Conservation (phyloP, 2,888 invertebrate genomes). For the Mimachlamys varia region DNA sequence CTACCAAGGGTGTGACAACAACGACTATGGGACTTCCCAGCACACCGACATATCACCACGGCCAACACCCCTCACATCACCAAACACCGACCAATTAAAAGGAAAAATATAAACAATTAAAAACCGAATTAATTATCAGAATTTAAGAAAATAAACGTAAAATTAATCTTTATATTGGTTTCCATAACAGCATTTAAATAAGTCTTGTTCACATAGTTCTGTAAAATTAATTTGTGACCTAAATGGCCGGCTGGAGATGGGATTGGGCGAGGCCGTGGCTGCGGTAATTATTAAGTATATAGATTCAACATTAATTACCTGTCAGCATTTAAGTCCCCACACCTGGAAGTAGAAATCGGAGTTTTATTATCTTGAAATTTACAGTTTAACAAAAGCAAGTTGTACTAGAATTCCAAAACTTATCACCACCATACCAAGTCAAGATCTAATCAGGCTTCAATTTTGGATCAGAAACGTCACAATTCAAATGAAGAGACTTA, state of each 20-base stretch:
- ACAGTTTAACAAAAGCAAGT: neutral
- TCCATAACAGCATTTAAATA: neutral
- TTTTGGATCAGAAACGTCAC: neutral
- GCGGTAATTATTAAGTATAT: conserved; percentile 23
- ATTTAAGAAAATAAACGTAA: neutral
- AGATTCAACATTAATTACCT: conserved; percentile 50
- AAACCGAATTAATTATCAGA: neutral
- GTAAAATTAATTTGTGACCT: neutral
- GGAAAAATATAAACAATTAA: neutral
- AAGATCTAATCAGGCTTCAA: neutral
- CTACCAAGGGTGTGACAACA: conserved; percentile 28
- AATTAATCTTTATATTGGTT: neutral
- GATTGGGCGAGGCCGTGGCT: neutral
- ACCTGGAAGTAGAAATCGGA: conserved; percentile 51
- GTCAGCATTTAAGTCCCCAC: conserved; percentile 55
- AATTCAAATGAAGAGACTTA: neutral
- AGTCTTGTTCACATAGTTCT: neutral
- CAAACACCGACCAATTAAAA: neutral
- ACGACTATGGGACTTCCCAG: neutral
- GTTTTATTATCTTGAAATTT: conserved; percentile 12
- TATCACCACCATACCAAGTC: neutral
- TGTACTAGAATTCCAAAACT: neutral
- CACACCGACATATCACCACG: neutral
- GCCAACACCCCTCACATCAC: neutral
- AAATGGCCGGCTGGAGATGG: neutral